These are phyloP conservation scores for Papilio aristodemus DNA, from an alignment of 1,140 invertebrate genomes.

Conservation along the genomic window DNA sequence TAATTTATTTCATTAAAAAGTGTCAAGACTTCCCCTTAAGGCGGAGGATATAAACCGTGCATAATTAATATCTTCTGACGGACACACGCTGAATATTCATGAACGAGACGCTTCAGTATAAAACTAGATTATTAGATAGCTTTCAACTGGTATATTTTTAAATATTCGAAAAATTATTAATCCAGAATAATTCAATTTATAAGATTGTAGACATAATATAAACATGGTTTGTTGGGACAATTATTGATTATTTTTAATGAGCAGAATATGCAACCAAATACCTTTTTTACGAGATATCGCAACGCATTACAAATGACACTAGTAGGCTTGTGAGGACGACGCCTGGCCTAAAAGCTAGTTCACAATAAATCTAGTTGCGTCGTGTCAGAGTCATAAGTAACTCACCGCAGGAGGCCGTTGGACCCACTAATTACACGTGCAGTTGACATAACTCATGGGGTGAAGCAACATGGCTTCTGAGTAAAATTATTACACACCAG, in stretches of 20 bases:
- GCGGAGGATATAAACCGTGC: conserved; percentile 53
- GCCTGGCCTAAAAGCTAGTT: background rate
- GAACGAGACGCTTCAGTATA: conserved; percentile 54
- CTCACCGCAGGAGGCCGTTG: background rate
- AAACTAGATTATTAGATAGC: conserved; percentile 60
- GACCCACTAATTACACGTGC: background rate
- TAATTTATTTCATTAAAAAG: background rate
- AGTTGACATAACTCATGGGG: background rate
- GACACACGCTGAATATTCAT: conserved; percentile 62
- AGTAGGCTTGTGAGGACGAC: too few relatives aligned
- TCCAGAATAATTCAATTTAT: background rate
- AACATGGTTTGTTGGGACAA: too few relatives aligned
- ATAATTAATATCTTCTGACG: conserved; percentile 60
- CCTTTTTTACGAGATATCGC: too few relatives aligned
- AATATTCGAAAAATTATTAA: background rate
- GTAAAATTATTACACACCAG: background rate
- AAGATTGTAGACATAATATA: too few relatives aligned
- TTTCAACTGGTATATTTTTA: conserved; percentile 45
- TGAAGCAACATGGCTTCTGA: background rate
- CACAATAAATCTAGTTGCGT: background rate
- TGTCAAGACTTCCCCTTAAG: conserved; percentile 40
- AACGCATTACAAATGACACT: too few relatives aligned
- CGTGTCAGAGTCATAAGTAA: background rate
- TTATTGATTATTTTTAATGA: too few relatives aligned
- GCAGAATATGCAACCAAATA: too few relatives aligned